A percentile compares a stretch with the other conserved stretches of the same genome.
Conservation (phyloP, 2,888 invertebrate species). For the Philonicus albiceps region DNA sequence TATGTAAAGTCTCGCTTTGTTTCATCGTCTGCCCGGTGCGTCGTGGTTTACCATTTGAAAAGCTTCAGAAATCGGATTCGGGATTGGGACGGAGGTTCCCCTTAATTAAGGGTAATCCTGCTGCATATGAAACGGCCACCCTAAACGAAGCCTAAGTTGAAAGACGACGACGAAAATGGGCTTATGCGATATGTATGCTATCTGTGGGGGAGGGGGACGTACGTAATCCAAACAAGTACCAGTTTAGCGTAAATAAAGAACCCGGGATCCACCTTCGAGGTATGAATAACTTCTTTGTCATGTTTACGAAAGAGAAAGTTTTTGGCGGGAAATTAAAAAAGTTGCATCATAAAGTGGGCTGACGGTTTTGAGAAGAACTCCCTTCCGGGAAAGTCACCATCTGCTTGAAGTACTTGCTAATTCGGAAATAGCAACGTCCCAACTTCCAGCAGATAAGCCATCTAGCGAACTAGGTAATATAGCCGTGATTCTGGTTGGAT, state of each 20-base stretch:
- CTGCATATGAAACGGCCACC: not conserved
- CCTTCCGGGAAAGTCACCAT: not conserved
- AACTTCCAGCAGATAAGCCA: not conserved
- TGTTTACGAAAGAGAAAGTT: slow-evolving; percentile 5
- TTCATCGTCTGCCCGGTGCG: not conserved
- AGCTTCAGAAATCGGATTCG: too few relatives aligned
- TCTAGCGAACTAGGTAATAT: not conserved
- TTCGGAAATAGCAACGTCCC: not conserved
- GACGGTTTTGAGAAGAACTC: not conserved
- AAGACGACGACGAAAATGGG: not conserved
- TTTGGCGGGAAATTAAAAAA: slow-evolving; percentile 7
- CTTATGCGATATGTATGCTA: not conserved
- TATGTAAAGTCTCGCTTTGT: not conserved
- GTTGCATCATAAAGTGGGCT: not conserved
- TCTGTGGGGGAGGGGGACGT: not conserved
- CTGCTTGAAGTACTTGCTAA: not conserved
- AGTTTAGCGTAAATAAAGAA: not conserved
- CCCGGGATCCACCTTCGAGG: not conserved
- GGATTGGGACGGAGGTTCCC: not conserved
- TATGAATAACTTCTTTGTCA: slow-evolving; percentile 11
- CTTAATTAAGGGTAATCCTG: slow-evolving; percentile 13
- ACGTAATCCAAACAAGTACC: not conserved
- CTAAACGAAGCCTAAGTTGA: not conserved
- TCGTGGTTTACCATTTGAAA: not conserved
- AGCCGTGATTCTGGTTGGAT: not conserved